Evolutionary conservation across 2,888 invertebrate genomes (phyloP), one percentile per base, ranked within the genome.

Genomic region (Rapana venosa): DNA sequence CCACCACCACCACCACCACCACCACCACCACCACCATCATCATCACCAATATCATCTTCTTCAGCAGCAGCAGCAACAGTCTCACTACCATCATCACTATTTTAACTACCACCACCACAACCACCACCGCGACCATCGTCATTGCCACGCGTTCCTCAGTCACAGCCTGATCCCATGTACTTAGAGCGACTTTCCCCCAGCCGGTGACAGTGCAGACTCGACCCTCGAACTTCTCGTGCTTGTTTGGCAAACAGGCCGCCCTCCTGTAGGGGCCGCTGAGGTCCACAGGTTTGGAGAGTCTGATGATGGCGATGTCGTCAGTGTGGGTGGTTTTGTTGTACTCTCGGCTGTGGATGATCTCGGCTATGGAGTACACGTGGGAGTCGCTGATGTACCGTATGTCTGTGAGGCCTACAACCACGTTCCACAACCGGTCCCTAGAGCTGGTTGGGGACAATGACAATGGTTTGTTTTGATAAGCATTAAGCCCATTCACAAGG

Each of bases 221-320:
- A 22, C 90, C 87, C 1, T 87, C 88, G 58, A 90, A 90, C 26
- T 77, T 83, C 66, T 90, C 90, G 0, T 35, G 56, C 13, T 56
- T n/a, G 22, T 84, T 74, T 0, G 91, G 91, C 30, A 90, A 84
- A 61, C 91, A 91, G 36, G 87, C 90, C 8, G 90, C 26, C 26
- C 87, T 56, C 77, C 36, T 84, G 61, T 88, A 22, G 6, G 56
- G 70, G 0, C 87, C 90, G 22, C 36, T 87, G 30, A 87, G 17
- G 74, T 56, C 56, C 13, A 87, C 66, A 11, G 85, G 79, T 22
- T 32, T 88, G 77, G 36, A 17, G 58, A 90, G 90, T 87, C 92
- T 93, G 83, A 94, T 90, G 83, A 94, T 85, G 20, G 94, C 94
- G 56, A 94, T 93, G 86, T 94, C 94, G 88, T 94, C 92, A 13